These are phyloP conservation scores for Rhizomys pruinosus DNA, from an alignment of 2,113 vertebrate species.

Conservation along the genomic window DNA sequence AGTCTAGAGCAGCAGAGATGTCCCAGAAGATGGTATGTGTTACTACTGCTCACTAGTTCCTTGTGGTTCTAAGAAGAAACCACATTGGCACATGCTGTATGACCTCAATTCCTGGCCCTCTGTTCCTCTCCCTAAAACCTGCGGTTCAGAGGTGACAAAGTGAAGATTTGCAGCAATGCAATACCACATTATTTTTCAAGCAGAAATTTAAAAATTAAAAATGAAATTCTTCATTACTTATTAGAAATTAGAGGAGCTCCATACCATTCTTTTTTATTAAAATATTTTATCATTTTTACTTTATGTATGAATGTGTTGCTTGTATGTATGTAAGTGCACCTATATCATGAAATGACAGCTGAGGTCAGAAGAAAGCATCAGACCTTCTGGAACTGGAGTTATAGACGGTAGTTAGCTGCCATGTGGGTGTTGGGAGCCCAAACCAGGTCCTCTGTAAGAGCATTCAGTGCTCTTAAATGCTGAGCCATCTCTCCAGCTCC, in stretches of 20 bases:
- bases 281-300: too few species aligned
- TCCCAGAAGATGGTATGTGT: not conserved
- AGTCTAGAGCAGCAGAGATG: not conserved
- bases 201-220: constrained; percentile 36
- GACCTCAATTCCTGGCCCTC: not conserved
- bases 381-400: too few species aligned
- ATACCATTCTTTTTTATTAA: not conserved
- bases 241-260: not conserved
- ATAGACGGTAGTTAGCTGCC: too few species aligned
- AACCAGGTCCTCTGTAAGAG: too few species aligned
- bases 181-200: not conserved
- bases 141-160: not conserved
- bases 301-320: too few species aligned
- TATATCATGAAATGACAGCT: too few species aligned
- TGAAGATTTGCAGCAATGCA: too few species aligned
- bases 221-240: not conserved
- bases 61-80: not conserved
- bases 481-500: too few species aligned
- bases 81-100: accelerated
- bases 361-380: too few species aligned
- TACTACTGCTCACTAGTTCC: not conserved
- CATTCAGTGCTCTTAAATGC: too few species aligned
- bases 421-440: too few species aligned
- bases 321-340: too few species aligned
- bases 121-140: not conserved